phyloP scores from a whole-genome alignment of 2,113 vertebrate species.

The Pontoporia blainvillei region DNA sequence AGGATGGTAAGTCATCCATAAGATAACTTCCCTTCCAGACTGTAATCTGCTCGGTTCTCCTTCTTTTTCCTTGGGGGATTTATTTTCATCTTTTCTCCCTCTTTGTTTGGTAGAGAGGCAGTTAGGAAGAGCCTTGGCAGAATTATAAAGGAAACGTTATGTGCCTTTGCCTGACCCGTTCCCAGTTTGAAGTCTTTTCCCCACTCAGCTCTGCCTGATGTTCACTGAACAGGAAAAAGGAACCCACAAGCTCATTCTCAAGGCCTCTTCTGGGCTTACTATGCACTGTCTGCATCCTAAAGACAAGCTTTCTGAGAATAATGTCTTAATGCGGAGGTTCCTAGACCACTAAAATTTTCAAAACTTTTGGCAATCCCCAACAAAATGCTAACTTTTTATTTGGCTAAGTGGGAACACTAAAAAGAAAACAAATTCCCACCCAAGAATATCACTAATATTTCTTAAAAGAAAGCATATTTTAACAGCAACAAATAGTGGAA shows the following conservation, averaged over 20 bases:
- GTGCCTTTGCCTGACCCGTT: neutral
- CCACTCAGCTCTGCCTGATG: neutral
- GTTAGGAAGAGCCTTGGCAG: neutral
- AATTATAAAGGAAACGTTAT: neutral
- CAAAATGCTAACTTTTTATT: conserved; percentile 1
- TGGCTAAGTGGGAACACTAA: conserved; percentile 32
- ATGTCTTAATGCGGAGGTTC: neutral
- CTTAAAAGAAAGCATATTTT: conserved; percentile 28
- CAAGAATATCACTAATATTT: neutral
- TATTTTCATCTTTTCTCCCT: neutral
- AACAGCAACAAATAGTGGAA: neutral
- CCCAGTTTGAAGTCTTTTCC: neutral
- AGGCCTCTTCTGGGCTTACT: neutral
- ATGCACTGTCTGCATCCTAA: neutral
- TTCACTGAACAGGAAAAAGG: neutral
- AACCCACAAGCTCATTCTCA: neutral
- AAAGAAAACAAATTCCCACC: conserved; percentile 31
- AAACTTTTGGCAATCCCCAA: neutral
- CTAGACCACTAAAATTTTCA: neutral
- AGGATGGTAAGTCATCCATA: neutral
- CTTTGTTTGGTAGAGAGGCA: neutral
- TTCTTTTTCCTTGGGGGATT: neutral
- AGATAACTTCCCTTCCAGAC: neutral
- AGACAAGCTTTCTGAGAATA: neutral
- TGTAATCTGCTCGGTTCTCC: neutral